Percentiles rank a stretch among this genome's conserved stretches.
Conservation (phyloP, 2,113 vertebrate genomes). For the Procavia capensis region DNA sequence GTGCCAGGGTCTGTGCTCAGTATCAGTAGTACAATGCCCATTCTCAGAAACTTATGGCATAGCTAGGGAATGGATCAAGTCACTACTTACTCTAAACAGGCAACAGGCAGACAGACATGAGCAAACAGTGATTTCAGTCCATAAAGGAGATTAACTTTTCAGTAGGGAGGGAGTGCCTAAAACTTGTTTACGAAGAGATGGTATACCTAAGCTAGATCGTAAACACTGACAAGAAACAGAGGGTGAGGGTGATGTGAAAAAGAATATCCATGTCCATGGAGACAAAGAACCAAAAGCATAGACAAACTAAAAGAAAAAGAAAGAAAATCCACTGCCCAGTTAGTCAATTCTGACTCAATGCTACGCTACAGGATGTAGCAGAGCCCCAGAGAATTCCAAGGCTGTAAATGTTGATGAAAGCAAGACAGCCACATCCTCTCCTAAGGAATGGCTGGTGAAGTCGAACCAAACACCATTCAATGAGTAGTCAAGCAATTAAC, state of each 20-base stretch:
- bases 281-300: neutral
- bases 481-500: neutral
- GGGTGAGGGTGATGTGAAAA: neutral
- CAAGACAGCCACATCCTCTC: neutral
- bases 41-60: neutral
- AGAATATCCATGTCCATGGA: neutral
- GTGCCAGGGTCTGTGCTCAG: neutral
- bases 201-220: neutral
- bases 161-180: too few relatives aligned
- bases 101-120: neutral
- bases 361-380: neutral
- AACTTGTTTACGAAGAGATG: neutral
- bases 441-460: neutral
- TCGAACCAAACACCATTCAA: neutral
- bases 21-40: too few relatives aligned
- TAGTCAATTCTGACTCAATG: neutral
- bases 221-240: constrained; percentile 33
- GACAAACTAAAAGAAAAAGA: neutral
- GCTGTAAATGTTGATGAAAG: neutral
- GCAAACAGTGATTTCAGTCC: neutral
- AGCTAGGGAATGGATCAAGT: neutral
- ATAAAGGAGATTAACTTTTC: neutral
- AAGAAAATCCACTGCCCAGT: neutral
- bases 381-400: neutral
- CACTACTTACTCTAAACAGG: neutral